phyloP scores from a whole-genome alignment of 2,888 invertebrate genomes.

The Aquatica leii region DNA sequence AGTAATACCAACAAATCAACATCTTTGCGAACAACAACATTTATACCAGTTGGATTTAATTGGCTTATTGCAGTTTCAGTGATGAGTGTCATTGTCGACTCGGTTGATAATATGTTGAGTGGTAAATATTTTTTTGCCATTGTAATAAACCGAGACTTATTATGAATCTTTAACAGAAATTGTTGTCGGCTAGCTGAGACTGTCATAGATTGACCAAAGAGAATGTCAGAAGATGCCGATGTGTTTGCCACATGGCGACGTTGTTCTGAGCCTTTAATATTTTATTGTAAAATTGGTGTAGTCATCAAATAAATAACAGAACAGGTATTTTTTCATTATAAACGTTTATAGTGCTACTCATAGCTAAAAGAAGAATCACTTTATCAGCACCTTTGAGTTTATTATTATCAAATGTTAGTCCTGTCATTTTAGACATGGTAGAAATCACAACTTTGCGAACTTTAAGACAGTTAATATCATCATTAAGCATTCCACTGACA shows the following conservation, averaged over 20 bases:
- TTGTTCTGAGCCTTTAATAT: constrained; percentile 47
- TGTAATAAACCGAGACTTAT: constrained; percentile 51
- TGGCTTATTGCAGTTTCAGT: too few species aligned
- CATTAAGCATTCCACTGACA: too few species aligned
- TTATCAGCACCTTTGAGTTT: constrained; percentile 48
- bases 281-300: constrained; percentile 46
- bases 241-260: constrained; percentile 41
- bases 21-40: too few species aligned
- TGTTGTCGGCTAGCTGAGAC: constrained; percentile 44
- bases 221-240: constrained; percentile 47
- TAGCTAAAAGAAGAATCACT: constrained; percentile 45
- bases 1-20: too few species aligned
- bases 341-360: constrained; percentile 49
- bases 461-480: constrained; percentile 34
- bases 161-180: constrained; percentile 48
- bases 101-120: constrained; percentile 51
- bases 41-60: too few species aligned
- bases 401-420: too few species aligned
- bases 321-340: constrained; percentile 47
- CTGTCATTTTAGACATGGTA: too few species aligned
- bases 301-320: constrained; percentile 46
- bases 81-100: too few species aligned
- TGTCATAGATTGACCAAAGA: too few species aligned
- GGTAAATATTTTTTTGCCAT: constrained; percentile 45
- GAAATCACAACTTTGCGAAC: constrained; percentile 48